Evolutionary conservation across 2,888 invertebrate species (phyloP), one percentile per base, ranked within the genome.

Genomic region (Dorcus parallelipipedus): DNA sequence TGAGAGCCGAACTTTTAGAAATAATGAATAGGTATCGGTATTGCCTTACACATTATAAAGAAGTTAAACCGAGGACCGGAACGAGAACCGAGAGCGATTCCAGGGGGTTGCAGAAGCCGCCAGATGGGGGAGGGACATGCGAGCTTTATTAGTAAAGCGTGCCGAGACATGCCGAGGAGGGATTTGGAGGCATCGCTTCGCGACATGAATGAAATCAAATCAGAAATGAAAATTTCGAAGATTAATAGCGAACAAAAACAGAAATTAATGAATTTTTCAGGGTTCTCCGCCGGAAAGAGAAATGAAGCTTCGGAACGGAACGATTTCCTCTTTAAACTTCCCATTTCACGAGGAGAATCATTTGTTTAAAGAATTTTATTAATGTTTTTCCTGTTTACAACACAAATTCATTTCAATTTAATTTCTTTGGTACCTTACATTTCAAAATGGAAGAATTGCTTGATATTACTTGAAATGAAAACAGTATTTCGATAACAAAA

Each of bases 81-180:
- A 40, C 42, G 42, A 54, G 48, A 41, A 54, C 49, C 54, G 26
- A 33, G 26, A 33, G 26, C 26, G 26, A 33, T 33, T 33, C 6
- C 26, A 9, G 14, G 23, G 45, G 17, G 45, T 14, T 20, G 14
- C 7, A 45, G 45, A 45, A 45, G 45, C 45, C n/a, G 45, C 23
- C 9, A 20, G 23, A 45, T 45, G 45, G 14, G 45, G 45, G 26
- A 33, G 26, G 45, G 45, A 45, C 45, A 20, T 20, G 14, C 45
- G 45, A 49, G 53, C 56, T 60, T 63, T 68, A 71, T 72, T 72
- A 70, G 67, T 66, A 68, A 64, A 69, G 68, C 76, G 76, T 76
- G 76, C 74, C 69, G 65, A 67, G 69, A 71, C 74, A 74, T 73
- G 65, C 64, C 69, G 68, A 70, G 62, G 61, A 66, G 70, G 73